phyloP scores from a whole-genome alignment of 2,888 invertebrate genomes.

The Hydroisotoma schaefferi region DNA sequence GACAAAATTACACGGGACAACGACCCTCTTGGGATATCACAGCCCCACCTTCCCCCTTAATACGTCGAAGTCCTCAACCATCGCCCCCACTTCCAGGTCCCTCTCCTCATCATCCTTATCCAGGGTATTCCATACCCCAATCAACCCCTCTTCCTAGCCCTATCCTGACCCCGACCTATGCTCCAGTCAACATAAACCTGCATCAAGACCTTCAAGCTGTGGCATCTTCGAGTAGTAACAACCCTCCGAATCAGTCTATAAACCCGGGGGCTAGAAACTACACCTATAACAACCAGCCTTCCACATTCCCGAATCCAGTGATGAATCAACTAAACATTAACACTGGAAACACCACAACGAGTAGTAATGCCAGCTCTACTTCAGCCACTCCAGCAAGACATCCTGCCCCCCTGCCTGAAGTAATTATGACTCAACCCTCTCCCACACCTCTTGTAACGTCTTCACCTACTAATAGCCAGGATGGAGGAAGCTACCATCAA shows the following conservation, averaged over 20 bases:
- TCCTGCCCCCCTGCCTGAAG: conserved; percentile 7
- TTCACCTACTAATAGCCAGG: too few relatives aligned
- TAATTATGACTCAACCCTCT: conserved; percentile 2
- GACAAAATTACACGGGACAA: neutral
- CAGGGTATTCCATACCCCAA: neutral
- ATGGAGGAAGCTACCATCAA: neutral
- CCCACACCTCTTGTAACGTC: conserved; percentile 9
- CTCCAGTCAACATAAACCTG: neutral
- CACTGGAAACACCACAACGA: neutral
- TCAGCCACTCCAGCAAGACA: too few relatives aligned
- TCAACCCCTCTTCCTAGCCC: too few relatives aligned
- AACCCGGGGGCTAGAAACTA: neutral
- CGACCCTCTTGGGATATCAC: neutral
- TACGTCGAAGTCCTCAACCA: conserved; percentile 34
- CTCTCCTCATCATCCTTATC: neutral
- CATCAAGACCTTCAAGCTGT: too few relatives aligned
- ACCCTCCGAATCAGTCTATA: too few relatives aligned
- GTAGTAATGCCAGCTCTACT: neutral
- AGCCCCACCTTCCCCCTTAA: neutral
- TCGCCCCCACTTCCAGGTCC: conserved; percentile 19
- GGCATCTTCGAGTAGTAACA: conserved; percentile 1
- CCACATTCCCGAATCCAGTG: neutral
- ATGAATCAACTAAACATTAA: conserved; percentile 2
- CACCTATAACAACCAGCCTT: neutral
- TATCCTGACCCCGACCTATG: neutral